Base-by-base conservation (phyloP, 1,140 invertebrate species). In the Apis cerana region DNA sequence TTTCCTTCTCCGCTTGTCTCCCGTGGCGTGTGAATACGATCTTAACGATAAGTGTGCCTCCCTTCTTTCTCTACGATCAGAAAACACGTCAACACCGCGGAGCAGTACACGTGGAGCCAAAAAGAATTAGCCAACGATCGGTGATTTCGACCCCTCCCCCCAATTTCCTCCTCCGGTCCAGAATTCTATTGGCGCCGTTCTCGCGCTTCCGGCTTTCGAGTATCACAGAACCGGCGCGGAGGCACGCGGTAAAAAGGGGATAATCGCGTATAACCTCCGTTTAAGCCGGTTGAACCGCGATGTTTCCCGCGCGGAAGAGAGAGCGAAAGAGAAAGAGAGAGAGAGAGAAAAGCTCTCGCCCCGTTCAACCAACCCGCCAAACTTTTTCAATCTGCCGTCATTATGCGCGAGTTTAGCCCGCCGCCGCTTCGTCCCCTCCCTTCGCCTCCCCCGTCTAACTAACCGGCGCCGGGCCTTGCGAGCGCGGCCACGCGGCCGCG, bases 351-450 rank as follows among this genome's bases (percentile, higher is more conserved):
- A 81, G 67, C 12, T 77, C 59, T 43, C 65, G 61, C 48, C 82
- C n/a, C 48, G 69, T 62, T 68, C 80, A 59, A 65, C 43, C 21
- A 61, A 50, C 21, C 70, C 80, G 74, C 78, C 76, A 89, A 92
- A 93, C 88, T 92, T 92, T 92, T 93, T 92, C 90, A 93, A 93
- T 93, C 89, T 92, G 83, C 84, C 86, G 85, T 91, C 91, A 92
- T 92, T 93, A 92, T 90, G 82, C 87, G 77, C 80, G 74, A 91
- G 87, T 90, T 91, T 83, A 76, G 82, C 80, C 59, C 75, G 48
- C 82, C 75, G 48, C 82, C 80, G 75, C 27, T 65, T 88, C 87
- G 69, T 54, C 78, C 33, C 2, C 33, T 3, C 2, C 33, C 33
- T 33, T 3, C 27, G 1, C 33, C 33, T 33, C 33, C 33, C 85